Conservation (phyloP, 2,113 vertebrate species). For the Cervus canadensis region DNA sequence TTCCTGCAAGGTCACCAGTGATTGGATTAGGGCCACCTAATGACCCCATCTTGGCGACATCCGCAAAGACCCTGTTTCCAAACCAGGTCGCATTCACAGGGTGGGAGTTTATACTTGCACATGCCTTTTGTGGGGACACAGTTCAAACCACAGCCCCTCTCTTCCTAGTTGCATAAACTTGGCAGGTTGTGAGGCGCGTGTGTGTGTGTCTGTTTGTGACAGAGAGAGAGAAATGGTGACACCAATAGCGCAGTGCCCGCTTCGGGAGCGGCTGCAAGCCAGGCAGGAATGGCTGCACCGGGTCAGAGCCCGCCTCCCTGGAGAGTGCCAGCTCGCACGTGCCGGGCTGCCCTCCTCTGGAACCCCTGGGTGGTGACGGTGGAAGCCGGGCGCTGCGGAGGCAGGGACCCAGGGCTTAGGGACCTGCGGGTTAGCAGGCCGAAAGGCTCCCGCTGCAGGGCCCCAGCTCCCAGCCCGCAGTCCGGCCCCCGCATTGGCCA, state of each 20-base stretch:
- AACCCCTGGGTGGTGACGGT: background rate
- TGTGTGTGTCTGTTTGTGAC: background rate
- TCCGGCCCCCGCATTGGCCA: background rate
- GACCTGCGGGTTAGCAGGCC: background rate
- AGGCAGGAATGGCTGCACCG: background rate
- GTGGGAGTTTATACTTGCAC: background rate
- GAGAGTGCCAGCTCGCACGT: background rate
- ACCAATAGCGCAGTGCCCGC: rapidly evolving
- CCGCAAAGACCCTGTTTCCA: background rate
- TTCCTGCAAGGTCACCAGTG: background rate
- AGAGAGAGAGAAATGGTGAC: background rate
- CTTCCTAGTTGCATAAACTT: background rate
- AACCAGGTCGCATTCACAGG: background rate
- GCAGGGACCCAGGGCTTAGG: rapidly evolving
- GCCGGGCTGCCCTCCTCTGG: no score
- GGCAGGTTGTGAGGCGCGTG: background rate
- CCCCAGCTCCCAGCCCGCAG: background rate
- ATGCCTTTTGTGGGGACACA: background rate
- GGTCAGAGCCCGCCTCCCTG: background rate
- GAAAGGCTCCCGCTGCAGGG: rapidly evolving
- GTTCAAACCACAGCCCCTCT: background rate
- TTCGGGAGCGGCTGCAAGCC: no score
- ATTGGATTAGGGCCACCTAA: background rate
- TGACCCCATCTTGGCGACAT: background rate
- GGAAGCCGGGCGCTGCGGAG: rapidly evolving